phyloP scores from a whole-genome alignment of 2,888 invertebrate species.

The Lumbricus terrestris region DNA sequence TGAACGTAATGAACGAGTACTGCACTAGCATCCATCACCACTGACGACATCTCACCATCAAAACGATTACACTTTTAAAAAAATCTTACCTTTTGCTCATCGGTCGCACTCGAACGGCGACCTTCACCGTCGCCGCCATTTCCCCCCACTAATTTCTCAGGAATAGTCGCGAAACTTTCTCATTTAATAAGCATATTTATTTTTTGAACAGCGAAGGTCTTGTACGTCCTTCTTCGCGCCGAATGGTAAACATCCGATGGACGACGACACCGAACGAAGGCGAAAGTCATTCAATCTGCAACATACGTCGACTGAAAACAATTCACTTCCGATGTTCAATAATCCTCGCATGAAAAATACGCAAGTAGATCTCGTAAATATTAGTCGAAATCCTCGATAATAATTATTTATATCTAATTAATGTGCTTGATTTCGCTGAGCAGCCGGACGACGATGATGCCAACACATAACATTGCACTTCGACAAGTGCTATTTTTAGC shows the following conservation, averaged over 20 bases:
- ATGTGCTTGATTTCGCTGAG: neutral
- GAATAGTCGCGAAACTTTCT: neutral
- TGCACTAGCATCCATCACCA: neutral
- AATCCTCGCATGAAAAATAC: neutral
- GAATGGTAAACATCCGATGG: neutral
- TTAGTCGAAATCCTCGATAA: neutral
- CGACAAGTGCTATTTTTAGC: neutral
- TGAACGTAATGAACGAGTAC: neutral
- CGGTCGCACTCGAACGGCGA: slow-evolving; percentile 54
- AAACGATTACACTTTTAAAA: neutral
- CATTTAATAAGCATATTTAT: neutral
- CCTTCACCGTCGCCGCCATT: slow-evolving; percentile 72
- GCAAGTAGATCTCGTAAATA: neutral
- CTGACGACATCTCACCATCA: neutral
- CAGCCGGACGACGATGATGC: neutral
- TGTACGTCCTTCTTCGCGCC: neutral
- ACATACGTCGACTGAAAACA: neutral
- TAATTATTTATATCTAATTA: neutral
- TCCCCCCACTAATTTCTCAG: neutral
- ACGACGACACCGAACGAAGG: neutral
- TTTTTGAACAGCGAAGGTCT: neutral
- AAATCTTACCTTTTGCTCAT: slow-evolving; percentile 48
- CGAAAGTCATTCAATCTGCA: neutral
- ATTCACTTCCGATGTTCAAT: neutral
- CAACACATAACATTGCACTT: neutral